These are phyloP conservation scores for Vipera latastei DNA, from an alignment of 2,797 vertebrate species.

Conservation along the genomic window DNA sequence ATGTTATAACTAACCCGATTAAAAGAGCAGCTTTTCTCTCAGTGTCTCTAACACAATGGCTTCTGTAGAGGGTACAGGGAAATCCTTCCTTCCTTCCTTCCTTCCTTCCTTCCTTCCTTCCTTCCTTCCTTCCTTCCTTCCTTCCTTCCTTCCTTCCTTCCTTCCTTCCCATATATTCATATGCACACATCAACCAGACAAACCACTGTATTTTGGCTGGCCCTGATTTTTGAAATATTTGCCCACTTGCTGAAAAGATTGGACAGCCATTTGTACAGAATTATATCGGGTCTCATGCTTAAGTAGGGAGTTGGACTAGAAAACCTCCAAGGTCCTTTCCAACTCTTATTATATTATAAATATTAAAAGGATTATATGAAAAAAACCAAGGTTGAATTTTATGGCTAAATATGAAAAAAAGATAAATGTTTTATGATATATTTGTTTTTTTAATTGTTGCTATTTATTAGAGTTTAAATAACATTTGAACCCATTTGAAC, in stretches of 20 bases:
- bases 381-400: neutral
- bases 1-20: rapidly evolving
- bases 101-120: neutral
- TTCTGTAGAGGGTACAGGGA: neutral
- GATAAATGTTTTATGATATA: neutral
- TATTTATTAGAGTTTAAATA: neutral
- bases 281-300: neutral
- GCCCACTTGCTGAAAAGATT: neutral
- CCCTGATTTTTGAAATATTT: constrained; percentile 48
- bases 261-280: neutral
- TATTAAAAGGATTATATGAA: constrained; percentile 24
- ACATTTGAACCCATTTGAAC: neutral
- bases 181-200: neutral
- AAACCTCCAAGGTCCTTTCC: neutral
- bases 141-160: neutral
- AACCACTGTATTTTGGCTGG: constrained; percentile 30
- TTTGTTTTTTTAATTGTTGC: neutral
- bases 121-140: neutral
- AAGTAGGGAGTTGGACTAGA: neutral
- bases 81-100: neutral
- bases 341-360: neutral
- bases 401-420: neutral
- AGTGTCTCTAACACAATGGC: neutral
- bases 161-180: neutral
- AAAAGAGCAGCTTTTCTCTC: constrained; percentile 8